Percentiles rank a stretch among this genome's conserved stretches.
Conservation (phyloP, 2,888 invertebrate species). For the Cryptus armator region DNA sequence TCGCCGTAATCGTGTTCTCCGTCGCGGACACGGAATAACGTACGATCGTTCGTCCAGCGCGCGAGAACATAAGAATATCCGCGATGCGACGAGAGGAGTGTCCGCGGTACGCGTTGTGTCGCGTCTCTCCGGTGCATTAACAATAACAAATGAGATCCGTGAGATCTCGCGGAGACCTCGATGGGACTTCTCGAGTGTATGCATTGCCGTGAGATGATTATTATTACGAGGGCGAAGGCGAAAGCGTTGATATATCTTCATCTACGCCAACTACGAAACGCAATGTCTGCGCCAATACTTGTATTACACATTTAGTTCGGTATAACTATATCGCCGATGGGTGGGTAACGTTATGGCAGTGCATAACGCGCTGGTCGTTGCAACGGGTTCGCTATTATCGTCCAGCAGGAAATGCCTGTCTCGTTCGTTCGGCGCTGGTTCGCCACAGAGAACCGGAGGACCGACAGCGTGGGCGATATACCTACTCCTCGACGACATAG, state of each 20-base stretch:
- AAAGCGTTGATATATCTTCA: neutral
- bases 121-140: neutral
- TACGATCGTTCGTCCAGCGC: neutral
- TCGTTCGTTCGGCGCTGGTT: constrained; percentile 41
- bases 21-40: neutral
- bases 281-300: neutral
- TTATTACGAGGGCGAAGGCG: neutral
- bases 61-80: neutral
- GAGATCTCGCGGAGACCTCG: neutral
- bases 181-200: neutral
- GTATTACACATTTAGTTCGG: neutral
- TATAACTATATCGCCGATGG: neutral
- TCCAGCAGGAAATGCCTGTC: constrained; percentile 62
- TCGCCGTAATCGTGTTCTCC: neutral
- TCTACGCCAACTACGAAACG: neutral
- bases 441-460: constrained; percentile 29
- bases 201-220: neutral
- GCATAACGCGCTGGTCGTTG: constrained; percentile 2
- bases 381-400: constrained; percentile 55
- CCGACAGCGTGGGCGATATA: constrained; percentile 57
- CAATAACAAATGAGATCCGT: neutral
- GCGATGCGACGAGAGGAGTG: neutral
- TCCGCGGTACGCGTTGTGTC: neutral
- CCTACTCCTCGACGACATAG: constrained; percentile 39
- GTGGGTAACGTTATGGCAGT: neutral